phyloP scores from a whole-genome alignment of 2,113 vertebrate genomes.

The Odontophorus gujanensis region DNA sequence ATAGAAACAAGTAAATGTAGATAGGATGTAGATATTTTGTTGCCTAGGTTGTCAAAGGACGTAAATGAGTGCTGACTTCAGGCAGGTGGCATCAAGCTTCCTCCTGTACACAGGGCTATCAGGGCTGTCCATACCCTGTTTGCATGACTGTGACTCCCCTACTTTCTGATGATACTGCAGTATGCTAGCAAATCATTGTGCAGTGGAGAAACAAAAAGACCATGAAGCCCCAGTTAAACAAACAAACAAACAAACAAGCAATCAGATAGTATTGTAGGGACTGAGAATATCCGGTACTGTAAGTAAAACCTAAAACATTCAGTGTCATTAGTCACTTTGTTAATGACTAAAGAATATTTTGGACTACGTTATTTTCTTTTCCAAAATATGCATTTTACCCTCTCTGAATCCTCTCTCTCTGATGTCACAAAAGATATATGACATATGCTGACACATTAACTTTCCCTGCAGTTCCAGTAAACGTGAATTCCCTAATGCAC shows the following conservation, averaged over 20 bases:
- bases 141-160: background rate
- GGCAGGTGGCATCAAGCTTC: background rate
- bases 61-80: background rate
- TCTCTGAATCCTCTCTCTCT: background rate
- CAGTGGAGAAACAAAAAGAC: background rate
- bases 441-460: background rate
- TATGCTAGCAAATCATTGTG: background rate
- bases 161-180: background rate
- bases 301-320: background rate
- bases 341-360: background rate
- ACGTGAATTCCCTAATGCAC: constrained; percentile 3
- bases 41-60: background rate
- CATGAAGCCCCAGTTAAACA: background rate
- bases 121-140: background rate
- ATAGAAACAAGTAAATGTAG: background rate
- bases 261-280: background rate
- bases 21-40: background rate
- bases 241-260: too few species aligned
- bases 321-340: background rate
- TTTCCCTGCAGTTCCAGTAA: constrained; percentile 23
- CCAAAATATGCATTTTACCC: background rate
- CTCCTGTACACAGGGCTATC: background rate
- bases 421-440: constrained; percentile 13
- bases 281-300: background rate
- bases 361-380: background rate